Percentiles rank a stretch among this genome's conserved stretches.
Conservation (phyloP, 2,888 invertebrate species). For the Aspidapion aeneum region DNA sequence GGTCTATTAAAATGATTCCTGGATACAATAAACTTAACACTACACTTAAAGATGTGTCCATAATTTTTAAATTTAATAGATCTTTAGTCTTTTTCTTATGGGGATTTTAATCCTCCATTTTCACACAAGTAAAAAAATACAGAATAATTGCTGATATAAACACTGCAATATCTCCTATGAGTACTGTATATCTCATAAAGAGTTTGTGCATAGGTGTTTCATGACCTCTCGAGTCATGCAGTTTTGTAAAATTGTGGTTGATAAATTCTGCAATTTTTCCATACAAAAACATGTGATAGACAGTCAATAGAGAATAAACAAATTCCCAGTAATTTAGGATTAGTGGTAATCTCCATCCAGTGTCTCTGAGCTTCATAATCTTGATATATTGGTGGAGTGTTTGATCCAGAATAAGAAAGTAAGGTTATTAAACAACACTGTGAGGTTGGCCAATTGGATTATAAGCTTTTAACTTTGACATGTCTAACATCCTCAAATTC, state of each 20-base stretch:
- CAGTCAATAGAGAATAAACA: constrained; percentile 97
- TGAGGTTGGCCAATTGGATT: constrained; percentile 54
- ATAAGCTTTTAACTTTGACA: constrained; percentile 35
- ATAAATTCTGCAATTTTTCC: constrained; percentile 67
- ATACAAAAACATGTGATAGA: constrained; percentile 87
- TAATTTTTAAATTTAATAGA: constrained; percentile 29
- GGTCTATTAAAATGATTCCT: constrained; percentile 89
- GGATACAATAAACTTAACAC: constrained; percentile 74
- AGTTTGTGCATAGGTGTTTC: constrained; percentile 81
- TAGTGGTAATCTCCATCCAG: constrained; percentile 97
- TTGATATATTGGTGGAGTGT: constrained; percentile 87
- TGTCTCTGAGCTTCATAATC: constrained; percentile 99
- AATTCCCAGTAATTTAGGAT: constrained; percentile 95
- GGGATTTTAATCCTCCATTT: constrained; percentile 21
- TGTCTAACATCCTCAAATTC: constrained; percentile 39
- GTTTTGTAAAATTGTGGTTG: constrained; percentile 73
- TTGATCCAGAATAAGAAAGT: constrained; percentile 78
- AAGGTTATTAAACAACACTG: constrained; percentile 71
- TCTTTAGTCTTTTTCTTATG: constrained; percentile 25
- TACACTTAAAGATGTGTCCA: constrained; percentile 36
- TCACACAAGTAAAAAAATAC: constrained; percentile 36
- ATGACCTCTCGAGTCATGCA: constrained; percentile 80
- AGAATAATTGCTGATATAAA: constrained; percentile 68
- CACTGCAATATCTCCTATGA: constrained; percentile 75
- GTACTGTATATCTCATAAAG: constrained; percentile 90